Base-by-base conservation (phyloP, 2,888 invertebrate genomes). In the Drosophila stalkeri region DNA sequence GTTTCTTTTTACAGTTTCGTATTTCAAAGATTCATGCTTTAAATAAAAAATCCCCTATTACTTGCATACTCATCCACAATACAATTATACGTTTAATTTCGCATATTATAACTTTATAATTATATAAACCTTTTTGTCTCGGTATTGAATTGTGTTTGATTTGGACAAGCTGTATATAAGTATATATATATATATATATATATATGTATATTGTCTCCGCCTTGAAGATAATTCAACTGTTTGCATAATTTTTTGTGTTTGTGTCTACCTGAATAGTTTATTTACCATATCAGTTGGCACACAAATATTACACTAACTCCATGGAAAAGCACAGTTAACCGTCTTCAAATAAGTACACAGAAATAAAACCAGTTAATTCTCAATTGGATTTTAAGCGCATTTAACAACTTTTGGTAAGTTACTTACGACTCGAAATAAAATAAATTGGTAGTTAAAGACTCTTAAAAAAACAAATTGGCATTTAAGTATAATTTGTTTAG, bases 201-300 rank as follows among this genome's bases (percentile, higher is more conserved):
- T n/a, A n/a, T n/a, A n/a, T n/a, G n/a, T n/a, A n/a, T 11, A 33
- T 64, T 56, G 44, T 68, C 65, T 62, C 33, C 27, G 47, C 47
- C 11, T 27, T 61, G 69, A 27, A 69, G 69, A 77, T 77, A 77
- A 69, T 44, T 55, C 27, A 23, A 54, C 31, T 70, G 71, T 78
- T 75, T 66, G 61, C 64, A 43, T 60, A 59, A 54, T 73, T 64
- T 12, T 63, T 65, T 66, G 69, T 56, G 78, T 56, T 61, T 77
- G 52, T 59, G 54, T 69, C 51, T 31, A 57, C 37, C 47, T 14
- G 47, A 18, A 33, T 33, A 47, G 64, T 37, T 43, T 72, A 51
- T 66, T 75, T 55, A 64, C 64, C 57, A 41, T 64, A 62, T 57
- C 63, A 61, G 67, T 41, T 35, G 27, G 18, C 44, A 52, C n/a